phyloP scores from a whole-genome alignment of 2,888 invertebrate species.

The Nesidiocoris tenuis region DNA sequence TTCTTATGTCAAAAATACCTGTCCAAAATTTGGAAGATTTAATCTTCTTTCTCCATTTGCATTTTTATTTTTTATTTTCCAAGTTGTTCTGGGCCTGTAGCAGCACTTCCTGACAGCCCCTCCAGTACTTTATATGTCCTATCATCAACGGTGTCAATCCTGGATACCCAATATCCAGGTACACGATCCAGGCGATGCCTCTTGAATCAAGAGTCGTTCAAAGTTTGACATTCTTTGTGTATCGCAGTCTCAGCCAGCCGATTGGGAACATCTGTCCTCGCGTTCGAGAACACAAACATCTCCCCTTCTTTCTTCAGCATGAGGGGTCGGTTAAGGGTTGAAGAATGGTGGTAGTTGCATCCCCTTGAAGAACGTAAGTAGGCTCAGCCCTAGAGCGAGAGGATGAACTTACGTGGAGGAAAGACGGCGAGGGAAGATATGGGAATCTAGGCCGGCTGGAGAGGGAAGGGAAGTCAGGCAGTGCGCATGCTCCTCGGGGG shows the following conservation, averaged over 20 bases:
- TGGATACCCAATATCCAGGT: too few relatives aligned
- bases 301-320: neutral
- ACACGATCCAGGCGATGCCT: too few relatives aligned
- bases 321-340: neutral
- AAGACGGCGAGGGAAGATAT: slow-evolving; percentile 25
- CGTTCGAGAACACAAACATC: slow-evolving; percentile 6
- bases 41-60: too few relatives aligned
- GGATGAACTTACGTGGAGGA: neutral
- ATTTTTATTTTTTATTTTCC: too few relatives aligned
- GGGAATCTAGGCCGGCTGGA: slow-evolving; percentile 4
- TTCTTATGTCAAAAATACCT: too few relatives aligned
- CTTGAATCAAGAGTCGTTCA: too few relatives aligned
- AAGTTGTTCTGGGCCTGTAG: too few relatives aligned
- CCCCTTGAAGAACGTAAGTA: slow-evolving; percentile 6
- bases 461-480: slow-evolving; percentile 9
- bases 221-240: slow-evolving; percentile 1
- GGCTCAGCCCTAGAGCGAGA: neutral
- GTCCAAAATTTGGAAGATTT: too few relatives aligned
- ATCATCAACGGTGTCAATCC: too few relatives aligned
- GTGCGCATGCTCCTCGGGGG: slow-evolving; percentile 28
- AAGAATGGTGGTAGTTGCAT: slow-evolving; percentile 21
- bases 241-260: slow-evolving; percentile 9
- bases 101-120: too few relatives aligned
- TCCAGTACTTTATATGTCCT: too few relatives aligned
- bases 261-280: slow-evolving; percentile 20